These are phyloP conservation scores for Saccopteryx bilineata DNA, from an alignment of 2,113 vertebrate species.

Conservation along the genomic window DNA sequence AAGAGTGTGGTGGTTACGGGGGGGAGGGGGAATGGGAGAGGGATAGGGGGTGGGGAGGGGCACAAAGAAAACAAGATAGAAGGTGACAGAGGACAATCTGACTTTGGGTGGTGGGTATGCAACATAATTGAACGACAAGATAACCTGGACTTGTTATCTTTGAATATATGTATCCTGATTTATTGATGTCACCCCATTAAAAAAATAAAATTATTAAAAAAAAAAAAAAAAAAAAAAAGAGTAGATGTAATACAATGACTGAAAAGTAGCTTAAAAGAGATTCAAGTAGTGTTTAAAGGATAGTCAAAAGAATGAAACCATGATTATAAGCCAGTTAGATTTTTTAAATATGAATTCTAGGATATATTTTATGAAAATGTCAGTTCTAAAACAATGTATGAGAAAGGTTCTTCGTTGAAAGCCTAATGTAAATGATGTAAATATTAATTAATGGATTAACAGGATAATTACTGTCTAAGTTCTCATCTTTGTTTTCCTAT, in stretches of 20 bases:
- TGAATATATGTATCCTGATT: no score
- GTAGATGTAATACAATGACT: slow-evolving; percentile 58
- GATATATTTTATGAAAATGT: slow-evolving; percentile 36
- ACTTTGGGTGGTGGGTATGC: no score
- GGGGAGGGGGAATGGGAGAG: no score
- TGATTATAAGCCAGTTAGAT: neutral
- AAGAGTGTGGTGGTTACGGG: no score
- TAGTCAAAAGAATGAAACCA: slow-evolving; percentile 4
- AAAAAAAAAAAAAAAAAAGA: no score
- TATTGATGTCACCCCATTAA: no score
- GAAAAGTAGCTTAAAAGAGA: slow-evolving; percentile 50
- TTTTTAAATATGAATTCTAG: neutral
- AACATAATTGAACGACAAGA: no score
- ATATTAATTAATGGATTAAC: neutral
- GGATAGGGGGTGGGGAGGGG: no score
- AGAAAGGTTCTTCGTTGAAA: neutral
- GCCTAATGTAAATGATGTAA: neutral
- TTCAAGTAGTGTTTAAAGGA: neutral
- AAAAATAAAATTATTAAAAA: no score
- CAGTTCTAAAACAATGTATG: neutral
- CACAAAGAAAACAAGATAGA: no score
- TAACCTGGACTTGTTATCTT: no score
- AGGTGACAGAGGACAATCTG: no score
- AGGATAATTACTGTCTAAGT: neutral
- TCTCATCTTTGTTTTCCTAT: neutral